Percentiles rank a stretch among this genome's conserved stretches.
Conservation (phyloP, 1,140 invertebrate genomes). For the Monochamus saltuarius region DNA sequence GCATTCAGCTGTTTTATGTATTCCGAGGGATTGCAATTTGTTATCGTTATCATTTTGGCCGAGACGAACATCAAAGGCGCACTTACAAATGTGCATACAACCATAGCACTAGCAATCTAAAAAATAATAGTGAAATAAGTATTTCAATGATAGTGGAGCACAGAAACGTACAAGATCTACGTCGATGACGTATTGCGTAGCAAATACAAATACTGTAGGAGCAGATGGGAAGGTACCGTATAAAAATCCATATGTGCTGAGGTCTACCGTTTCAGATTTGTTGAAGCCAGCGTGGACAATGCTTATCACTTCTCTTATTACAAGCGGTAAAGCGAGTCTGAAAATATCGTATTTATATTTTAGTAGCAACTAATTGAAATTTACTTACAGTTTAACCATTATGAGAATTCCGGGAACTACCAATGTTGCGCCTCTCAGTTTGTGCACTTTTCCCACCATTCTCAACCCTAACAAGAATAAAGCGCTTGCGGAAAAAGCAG, state of each 20-base stretch:
- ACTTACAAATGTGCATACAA: conserved; percentile 89
- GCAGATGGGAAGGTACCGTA: conserved; percentile 96
- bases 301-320: conserved; percentile 83
- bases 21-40: conserved; percentile 65
- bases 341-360: conserved; percentile 22
- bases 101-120: conserved; percentile 87
- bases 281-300: conserved; percentile 68
- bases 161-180: conserved; percentile 73
- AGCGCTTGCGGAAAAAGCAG: conserved; percentile 88
- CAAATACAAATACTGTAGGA: conserved; percentile 93
- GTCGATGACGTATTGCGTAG: conserved; percentile 82
- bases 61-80: conserved; percentile 94
- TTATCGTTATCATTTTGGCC: conserved; percentile 85
- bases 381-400: conserved; percentile 80
- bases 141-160: neutral
- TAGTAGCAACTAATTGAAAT: neutral
- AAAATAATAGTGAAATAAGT: conserved; percentile 17
- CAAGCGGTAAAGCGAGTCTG: conserved; percentile 81
- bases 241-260: conserved; percentile 91
- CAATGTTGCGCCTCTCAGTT: conserved; percentile 72
- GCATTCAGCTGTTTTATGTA: conserved; percentile 74
- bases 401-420: conserved; percentile 85
- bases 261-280: conserved; percentile 71
- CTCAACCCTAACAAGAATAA: conserved; percentile 87
- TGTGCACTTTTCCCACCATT: conserved; percentile 89